phyloP scores from a whole-genome alignment of 2,888 invertebrate species.

The Omphaloscelis lunosa region DNA sequence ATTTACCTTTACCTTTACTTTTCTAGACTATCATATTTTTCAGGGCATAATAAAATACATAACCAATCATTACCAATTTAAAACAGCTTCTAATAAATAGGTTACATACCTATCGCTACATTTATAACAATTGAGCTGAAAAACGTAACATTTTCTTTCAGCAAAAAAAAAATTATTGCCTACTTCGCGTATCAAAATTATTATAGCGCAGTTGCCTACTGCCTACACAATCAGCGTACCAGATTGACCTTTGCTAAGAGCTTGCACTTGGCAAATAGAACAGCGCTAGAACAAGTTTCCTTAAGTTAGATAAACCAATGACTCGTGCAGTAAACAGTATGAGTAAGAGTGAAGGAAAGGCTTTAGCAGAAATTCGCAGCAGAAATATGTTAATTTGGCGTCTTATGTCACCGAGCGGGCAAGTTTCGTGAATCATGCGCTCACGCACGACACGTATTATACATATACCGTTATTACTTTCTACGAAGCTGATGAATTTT shows the following conservation, averaged over 20 bases:
- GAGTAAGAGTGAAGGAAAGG: slow-evolving; percentile 84
- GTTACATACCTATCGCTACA: neutral
- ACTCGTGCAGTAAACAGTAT: slow-evolving; percentile 71
- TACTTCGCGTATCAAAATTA: slow-evolving; percentile 6
- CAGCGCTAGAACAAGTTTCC: slow-evolving; percentile 62
- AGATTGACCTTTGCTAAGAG: slow-evolving; percentile 49
- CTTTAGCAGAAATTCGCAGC: slow-evolving; percentile 77
- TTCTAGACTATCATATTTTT: neutral
- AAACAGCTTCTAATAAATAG: slow-evolving; percentile 2
- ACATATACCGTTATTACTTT: slow-evolving; percentile 88
- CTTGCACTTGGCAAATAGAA: slow-evolving; percentile 56
- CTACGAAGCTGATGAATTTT: slow-evolving; percentile 80
- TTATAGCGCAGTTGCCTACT: slow-evolving; percentile 16
- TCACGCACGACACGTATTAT: slow-evolving; percentile 77
- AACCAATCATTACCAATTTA: neutral
- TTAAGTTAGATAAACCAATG: slow-evolving; percentile 69
- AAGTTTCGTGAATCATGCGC: slow-evolving; percentile 87
- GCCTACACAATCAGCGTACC: slow-evolving; percentile 33
- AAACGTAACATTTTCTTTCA: neutral
- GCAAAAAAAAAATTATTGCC: neutral
- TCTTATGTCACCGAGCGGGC: slow-evolving; percentile 87
- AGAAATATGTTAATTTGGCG: slow-evolving; percentile 87
- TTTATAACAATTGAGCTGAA: neutral
- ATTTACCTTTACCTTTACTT: neutral
- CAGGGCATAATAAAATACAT: neutral